phyloP scores from a whole-genome alignment of 2,797 vertebrate species.

The Acropternis orthonyx region DNA sequence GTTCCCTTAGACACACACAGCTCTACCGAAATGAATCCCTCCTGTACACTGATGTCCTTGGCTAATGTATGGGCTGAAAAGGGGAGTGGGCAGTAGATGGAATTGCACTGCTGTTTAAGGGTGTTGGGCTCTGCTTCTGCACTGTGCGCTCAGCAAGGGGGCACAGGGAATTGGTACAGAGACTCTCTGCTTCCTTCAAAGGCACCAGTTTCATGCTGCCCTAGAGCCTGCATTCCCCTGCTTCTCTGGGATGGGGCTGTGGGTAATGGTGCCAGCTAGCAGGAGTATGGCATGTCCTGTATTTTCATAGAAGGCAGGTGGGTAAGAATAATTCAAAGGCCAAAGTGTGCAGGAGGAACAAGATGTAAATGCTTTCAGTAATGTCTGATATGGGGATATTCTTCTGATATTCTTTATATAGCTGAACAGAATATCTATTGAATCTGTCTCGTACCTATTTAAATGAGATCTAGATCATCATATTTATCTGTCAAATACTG shows the following conservation, averaged over 20 bases:
- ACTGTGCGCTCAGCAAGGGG: not conserved
- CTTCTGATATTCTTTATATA: not conserved
- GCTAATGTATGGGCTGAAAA: not conserved
- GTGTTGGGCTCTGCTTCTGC: not conserved
- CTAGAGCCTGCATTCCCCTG: fast-evolving
- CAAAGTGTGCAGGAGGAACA: not conserved
- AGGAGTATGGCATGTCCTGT: not conserved
- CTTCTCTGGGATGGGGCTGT: not conserved
- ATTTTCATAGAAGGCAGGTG: not conserved
- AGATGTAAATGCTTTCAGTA: not conserved
- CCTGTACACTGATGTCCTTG: not conserved
- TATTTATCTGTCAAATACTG: not conserved
- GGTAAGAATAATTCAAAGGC: not conserved
- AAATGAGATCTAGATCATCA: not conserved
- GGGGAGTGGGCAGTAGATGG: not conserved
- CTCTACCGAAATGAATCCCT: not conserved
- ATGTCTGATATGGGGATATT: no score
- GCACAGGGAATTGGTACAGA: not conserved
- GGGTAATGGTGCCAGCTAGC: not conserved
- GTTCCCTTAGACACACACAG: not conserved
- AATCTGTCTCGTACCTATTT: not conserved
- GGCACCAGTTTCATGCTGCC: not conserved
- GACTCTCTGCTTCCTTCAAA: not conserved
- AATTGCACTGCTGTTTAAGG: not conserved
- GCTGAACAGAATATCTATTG: not conserved